Evolutionary conservation across 2,797 vertebrate genomes (phyloP).

Genomic region (Semotilus atromaculatus): DNA sequence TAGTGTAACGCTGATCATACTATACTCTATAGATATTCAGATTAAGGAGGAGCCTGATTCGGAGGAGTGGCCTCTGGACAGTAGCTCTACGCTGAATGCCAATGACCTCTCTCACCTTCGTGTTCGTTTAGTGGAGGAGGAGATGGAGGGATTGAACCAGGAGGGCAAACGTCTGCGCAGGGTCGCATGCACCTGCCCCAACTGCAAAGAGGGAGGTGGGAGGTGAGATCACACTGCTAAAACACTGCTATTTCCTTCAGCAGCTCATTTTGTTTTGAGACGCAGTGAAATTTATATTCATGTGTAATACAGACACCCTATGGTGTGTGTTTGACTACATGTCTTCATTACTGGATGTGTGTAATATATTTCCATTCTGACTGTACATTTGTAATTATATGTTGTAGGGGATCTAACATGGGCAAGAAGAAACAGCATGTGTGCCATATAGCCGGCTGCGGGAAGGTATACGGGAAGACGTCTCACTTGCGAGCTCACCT

Average conservation of each 20-base stretch:
- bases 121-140: conserved; percentile 93
- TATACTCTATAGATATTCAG: conserved; percentile 85
- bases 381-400: conserved; percentile 40
- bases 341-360: conserved; percentile 8
- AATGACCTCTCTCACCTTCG: conserved; percentile 95
- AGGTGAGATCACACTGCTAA: conserved; percentile 81
- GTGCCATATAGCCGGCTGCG: conserved; percentile 94
- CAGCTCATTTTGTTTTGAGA: conserved; percentile 6
- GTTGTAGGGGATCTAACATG: conserved; percentile 90
- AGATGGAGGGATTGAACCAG: conserved; percentile 91
- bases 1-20: conserved; percentile 51
- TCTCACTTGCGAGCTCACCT: conserved; percentile 98
- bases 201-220: conserved; percentile 98
- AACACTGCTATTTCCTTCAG: background rate
- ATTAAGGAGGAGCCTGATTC: conserved; percentile 99
- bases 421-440: conserved; percentile 98
- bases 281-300: background rate
- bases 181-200: conserved; percentile 98
- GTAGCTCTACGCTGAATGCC: conserved; percentile 95
- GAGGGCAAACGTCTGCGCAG: conserved; percentile 96
- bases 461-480: conserved; percentile 92
- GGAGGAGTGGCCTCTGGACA: conserved; percentile 96
- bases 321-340: background rate
- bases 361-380: conserved; percentile 15
- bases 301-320: background rate